A percentile compares a stretch with the other conserved stretches of the same genome.
Conservation (phyloP, 1,140 invertebrate species). For the Hyphantria cunea region DNA sequence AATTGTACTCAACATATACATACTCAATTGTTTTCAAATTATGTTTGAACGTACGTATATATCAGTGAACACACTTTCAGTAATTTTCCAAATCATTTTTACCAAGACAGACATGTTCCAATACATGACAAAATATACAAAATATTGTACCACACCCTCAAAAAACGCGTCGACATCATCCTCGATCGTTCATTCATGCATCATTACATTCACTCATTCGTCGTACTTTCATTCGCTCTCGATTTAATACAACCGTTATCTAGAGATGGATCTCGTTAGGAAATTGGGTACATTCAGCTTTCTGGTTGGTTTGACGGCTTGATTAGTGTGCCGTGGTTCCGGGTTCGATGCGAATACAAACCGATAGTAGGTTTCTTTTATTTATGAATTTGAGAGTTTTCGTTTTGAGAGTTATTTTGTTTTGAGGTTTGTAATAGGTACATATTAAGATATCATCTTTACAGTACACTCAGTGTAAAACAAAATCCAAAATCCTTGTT, state of each 20-base stretch:
- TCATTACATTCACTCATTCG: conserved; percentile 60
- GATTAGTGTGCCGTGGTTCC: conserved; percentile 44
- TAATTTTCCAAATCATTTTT: too few species aligned
- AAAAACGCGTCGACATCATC: too few species aligned
- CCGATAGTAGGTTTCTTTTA: conserved; percentile 1
- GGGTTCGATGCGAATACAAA: conserved; percentile 16
- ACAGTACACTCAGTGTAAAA: too few species aligned
- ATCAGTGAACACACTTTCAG: too few species aligned
- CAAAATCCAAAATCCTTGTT: too few species aligned
- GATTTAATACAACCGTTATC: conserved; percentile 46
- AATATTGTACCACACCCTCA: neutral
- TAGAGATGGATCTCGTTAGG: conserved; percentile 55
- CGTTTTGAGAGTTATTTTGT: neutral
- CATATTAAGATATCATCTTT: neutral
- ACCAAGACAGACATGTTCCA: neutral
- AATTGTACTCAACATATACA: too few species aligned
- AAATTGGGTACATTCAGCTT: conserved; percentile 60
- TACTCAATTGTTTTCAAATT: too few species aligned
- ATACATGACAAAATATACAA: neutral
- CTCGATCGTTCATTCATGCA: conserved; percentile 47
- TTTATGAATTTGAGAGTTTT: conserved; percentile 6
- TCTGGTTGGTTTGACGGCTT: conserved; percentile 43
- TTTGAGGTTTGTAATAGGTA: neutral
- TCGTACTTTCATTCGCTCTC: conserved; percentile 26
- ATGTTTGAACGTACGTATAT: too few species aligned